phyloP scores from a whole-genome alignment of 23 tunicate species.

The Ciona savignyi region DNA sequence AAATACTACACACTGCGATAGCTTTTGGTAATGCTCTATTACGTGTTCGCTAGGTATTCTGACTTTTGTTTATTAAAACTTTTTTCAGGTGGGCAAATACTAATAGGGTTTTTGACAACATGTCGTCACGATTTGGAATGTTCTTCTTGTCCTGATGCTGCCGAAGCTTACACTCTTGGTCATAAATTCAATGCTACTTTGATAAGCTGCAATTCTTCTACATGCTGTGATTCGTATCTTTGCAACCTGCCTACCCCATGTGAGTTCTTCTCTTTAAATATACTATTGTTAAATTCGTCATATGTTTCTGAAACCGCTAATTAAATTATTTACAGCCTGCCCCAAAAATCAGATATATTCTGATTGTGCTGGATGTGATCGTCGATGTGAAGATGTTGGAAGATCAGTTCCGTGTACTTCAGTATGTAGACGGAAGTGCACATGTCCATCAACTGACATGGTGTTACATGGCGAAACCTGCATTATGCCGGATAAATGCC shows the following conservation, averaged over 20 bases:
- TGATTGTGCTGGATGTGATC: slow-evolving; percentile 22
- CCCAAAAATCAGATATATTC: slow-evolving; percentile 30
- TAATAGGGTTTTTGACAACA: neutral
- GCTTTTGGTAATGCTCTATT: no score
- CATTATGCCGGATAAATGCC: no score
- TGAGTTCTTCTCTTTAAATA: no score
- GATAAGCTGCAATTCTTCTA: neutral
- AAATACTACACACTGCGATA: no score
- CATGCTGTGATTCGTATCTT: neutral
- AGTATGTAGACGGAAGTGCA: neutral
- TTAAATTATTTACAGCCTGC: slow-evolving; percentile 23
- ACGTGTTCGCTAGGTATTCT: no score
- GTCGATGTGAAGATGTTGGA: slow-evolving; percentile 1
- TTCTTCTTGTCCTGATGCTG: neutral
- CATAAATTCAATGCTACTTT: neutral
- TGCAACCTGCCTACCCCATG: neutral
- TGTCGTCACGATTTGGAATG: neutral
- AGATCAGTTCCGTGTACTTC: neutral
- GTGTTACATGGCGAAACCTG: no score
- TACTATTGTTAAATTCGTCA: no score
- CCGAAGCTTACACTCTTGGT: neutral
- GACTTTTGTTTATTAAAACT: no score
- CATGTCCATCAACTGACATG: no score
- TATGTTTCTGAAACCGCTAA: no score
- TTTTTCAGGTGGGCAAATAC: neutral